Percentiles rank a stretch among this genome's conserved stretches.
Evolutionary conservation across 1,140 invertebrate genomes (phyloP).

Genomic region (Chironomus striatipennis): DNA sequence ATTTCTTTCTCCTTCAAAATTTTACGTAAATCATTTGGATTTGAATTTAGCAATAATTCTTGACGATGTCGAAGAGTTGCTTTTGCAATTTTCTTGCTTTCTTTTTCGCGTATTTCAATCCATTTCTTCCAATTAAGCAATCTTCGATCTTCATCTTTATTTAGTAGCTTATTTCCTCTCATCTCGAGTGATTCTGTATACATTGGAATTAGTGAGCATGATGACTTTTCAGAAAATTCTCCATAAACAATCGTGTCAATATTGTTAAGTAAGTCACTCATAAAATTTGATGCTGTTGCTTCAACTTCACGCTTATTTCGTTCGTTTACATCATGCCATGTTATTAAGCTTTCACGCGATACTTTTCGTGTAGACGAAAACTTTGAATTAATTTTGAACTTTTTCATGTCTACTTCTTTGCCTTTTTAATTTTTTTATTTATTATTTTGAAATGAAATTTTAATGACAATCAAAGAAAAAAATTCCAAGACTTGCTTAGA

Average conservation of each 20-base stretch:
- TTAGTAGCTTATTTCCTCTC: neutral
- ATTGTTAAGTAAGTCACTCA: neutral
- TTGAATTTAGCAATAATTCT: neutral
- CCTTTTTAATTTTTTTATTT: too few species aligned
- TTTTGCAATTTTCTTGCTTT: neutral
- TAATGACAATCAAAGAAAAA: too few species aligned
- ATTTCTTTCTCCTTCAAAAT: neutral
- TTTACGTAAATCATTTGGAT: slow-evolving; percentile 8
- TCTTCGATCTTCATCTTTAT: neutral
- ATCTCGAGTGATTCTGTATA: neutral
- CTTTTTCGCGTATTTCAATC: neutral
- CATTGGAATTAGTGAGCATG: neutral
- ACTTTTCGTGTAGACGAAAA: too few species aligned
- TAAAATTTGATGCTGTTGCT: neutral
- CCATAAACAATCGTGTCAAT: slow-evolving; percentile 19
- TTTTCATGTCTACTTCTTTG: too few species aligned
- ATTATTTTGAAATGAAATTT: too few species aligned
- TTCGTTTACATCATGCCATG: neutral
- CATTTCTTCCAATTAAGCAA: neutral
- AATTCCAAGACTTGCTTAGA: too few species aligned
- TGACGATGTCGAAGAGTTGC: neutral
- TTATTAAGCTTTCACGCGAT: too few species aligned
- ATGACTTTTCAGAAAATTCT: neutral
- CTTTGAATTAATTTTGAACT: too few species aligned
- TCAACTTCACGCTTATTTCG: neutral